phyloP scores from a whole-genome alignment of 2,797 vertebrate genomes.

The Premnoplex brunnescens region DNA sequence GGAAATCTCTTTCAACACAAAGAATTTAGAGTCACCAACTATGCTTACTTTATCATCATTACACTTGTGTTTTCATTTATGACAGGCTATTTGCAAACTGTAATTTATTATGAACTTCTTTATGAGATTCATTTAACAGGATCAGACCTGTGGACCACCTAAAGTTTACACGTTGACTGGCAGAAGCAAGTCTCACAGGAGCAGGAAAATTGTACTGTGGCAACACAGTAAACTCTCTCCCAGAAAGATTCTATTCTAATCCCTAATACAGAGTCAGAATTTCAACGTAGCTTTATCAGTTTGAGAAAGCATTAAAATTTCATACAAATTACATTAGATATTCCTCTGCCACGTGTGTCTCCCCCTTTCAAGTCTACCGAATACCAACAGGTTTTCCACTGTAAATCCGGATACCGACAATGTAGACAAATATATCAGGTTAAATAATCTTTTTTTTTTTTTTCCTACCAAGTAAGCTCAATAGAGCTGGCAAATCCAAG shows the following conservation, averaged over 20 bases:
- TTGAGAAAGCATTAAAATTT: neutral
- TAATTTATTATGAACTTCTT: conserved; percentile 53
- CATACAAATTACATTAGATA: neutral
- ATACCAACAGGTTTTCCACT: neutral
- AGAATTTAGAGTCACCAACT: conserved; percentile 22
- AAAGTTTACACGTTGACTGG: neutral
- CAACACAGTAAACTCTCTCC: neutral
- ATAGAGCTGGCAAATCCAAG: neutral
- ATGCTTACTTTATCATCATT: conserved; percentile 39
- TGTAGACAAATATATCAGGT: neutral
- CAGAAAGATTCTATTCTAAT: neutral
- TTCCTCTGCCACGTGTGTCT: neutral
- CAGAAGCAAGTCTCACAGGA: neutral
- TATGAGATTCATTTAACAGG: conserved; percentile 53
- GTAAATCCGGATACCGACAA: neutral
- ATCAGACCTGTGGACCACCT: conserved; percentile 52
- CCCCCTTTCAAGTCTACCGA: neutral
- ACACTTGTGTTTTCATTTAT: conserved; percentile 56
- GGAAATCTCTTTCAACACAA: conserved; percentile 24
- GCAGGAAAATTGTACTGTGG: neutral
- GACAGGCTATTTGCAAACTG: conserved; percentile 59
- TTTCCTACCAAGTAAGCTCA: neutral
- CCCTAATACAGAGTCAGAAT: neutral
- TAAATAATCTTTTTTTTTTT: neutral
- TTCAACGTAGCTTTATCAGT: neutral